A percentile compares a stretch with the other conserved stretches of the same genome.
phyloP scores from a whole-genome alignment of 2,888 invertebrate genomes.

The Eupsilia transversa region DNA sequence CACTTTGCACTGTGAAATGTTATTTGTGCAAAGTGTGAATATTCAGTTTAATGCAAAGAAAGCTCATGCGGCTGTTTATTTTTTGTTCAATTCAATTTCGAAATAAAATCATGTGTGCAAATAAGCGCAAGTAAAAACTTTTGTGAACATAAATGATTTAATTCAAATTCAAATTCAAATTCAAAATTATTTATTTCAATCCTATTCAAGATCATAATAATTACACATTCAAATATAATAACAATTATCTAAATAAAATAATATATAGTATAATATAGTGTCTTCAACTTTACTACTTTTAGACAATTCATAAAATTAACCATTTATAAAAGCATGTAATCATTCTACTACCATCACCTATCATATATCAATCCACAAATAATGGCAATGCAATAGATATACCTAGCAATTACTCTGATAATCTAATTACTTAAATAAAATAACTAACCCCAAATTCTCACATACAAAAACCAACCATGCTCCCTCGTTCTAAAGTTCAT shows the following conservation, averaged over 20 bases:
- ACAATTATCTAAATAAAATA: too few species aligned
- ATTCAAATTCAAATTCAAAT: too few species aligned
- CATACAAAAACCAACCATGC: neutral
- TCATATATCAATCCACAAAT: neutral
- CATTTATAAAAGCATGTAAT: neutral
- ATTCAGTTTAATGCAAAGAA: neutral
- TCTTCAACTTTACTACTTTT: neutral
- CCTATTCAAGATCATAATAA: too few species aligned
- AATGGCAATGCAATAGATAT: constrained; percentile 18
- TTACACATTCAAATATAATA: too few species aligned
- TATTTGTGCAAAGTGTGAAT: neutral
- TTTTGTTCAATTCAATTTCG: neutral
- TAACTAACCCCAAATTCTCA: neutral
- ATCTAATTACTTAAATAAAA: constrained; percentile 32
- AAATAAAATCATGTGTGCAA: neutral
- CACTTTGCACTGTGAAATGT: neutral
- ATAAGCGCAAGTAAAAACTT: too few species aligned
- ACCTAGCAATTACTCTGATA: constrained; percentile 32
- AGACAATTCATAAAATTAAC: neutral
- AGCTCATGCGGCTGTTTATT: too few species aligned
- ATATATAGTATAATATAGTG: too few species aligned
- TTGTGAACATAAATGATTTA: too few species aligned
- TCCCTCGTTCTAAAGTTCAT: constrained; percentile 1
- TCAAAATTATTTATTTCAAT: too few species aligned
- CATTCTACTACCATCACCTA: neutral